phyloP scores from a whole-genome alignment of 2,797 vertebrate genomes.

The Xenops minutus region DNA sequence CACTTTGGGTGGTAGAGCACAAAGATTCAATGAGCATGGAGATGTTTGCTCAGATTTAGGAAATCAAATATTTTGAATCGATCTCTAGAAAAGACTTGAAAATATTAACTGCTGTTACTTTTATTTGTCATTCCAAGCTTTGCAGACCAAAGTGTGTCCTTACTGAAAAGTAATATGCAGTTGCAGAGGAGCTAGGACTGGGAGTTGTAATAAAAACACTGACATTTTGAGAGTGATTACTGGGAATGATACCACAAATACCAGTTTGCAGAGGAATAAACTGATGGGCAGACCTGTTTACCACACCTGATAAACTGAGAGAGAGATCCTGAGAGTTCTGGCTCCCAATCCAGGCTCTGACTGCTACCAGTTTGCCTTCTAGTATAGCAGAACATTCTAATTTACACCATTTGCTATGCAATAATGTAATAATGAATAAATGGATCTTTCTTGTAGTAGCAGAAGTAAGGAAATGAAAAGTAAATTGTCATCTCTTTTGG shows the following conservation, averaged over 20 bases:
- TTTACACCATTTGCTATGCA: background rate
- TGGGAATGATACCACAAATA: background rate
- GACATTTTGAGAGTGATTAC: background rate
- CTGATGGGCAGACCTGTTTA: background rate
- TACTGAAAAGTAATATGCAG: background rate
- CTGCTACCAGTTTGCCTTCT: background rate
- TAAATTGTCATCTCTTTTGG: background rate
- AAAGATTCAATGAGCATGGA: background rate
- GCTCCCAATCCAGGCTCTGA: background rate
- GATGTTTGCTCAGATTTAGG: background rate
- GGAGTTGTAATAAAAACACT: background rate
- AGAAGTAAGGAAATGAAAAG: background rate
- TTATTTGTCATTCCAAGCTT: background rate
- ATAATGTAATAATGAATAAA: background rate
- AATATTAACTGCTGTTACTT: background rate
- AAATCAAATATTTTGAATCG: conserved; percentile 4
- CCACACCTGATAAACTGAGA: background rate
- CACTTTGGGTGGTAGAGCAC: background rate
- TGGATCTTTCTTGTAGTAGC: background rate
- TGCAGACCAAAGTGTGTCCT: background rate
- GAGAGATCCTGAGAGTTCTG: background rate
- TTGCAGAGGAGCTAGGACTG: background rate
- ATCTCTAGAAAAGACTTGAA: background rate
- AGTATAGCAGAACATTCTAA: background rate
- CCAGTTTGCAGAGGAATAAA: background rate